phyloP scores from a whole-genome alignment of 2,797 vertebrate genomes.

The Xiphophorus birchmanni region DNA sequence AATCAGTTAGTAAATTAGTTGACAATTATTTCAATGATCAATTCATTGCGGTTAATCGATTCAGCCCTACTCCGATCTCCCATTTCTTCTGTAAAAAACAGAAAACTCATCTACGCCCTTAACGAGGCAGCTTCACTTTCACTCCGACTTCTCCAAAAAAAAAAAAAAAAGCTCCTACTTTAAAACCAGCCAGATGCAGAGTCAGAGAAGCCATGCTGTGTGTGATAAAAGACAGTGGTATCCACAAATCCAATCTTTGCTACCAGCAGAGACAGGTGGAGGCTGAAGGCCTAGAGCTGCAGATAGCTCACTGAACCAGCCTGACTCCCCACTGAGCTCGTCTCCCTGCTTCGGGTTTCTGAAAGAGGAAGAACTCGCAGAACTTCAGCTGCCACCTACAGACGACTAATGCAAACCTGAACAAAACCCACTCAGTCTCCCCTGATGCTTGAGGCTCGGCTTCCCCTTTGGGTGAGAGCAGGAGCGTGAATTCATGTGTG shows the following conservation, averaged over 20 bases:
- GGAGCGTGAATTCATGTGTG: background rate
- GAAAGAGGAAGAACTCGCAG: conserved; percentile 27
- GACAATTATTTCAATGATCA: too few relatives aligned
- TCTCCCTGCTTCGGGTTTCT: conserved; percentile 16
- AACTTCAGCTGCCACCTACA: conserved; percentile 24
- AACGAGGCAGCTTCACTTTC: background rate
- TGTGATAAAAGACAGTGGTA: conserved; percentile 22
- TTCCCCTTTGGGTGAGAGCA: conserved; percentile 21
- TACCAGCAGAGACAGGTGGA: conserved; percentile 29
- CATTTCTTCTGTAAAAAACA: background rate
- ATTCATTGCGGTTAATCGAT: too few relatives aligned
- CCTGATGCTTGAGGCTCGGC: conserved; percentile 15
- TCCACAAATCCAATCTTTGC: conserved; percentile 41
- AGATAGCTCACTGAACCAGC: conserved; percentile 38
- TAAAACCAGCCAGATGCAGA: background rate
- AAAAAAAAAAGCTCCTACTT: background rate
- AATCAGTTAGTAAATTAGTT: too few relatives aligned
- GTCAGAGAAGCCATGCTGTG: conserved; percentile 3
- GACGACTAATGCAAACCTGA: conserved; percentile 27
- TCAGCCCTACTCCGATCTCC: background rate
- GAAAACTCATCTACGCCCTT: background rate
- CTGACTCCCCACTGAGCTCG: conserved; percentile 30
- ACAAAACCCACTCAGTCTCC: conserved; percentile 30
- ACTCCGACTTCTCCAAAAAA: background rate
- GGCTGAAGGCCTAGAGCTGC: conserved; percentile 33